Evolutionary conservation across 1,140 invertebrate genomes (phyloP).

Genomic region (Portunus trituberculatus): DNA sequence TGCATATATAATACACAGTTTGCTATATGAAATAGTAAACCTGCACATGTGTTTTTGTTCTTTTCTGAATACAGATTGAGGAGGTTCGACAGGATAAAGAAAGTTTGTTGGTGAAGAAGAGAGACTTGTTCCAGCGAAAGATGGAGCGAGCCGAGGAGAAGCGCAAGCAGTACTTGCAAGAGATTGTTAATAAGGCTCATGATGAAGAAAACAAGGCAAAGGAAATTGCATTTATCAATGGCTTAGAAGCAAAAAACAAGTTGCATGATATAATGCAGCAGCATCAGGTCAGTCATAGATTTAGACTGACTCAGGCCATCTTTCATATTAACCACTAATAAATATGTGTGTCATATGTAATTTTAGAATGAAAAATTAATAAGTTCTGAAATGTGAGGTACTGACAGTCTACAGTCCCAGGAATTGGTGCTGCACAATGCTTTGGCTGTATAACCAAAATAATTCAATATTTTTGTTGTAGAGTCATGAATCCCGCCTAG

Average conservation of each 20-base stretch:
- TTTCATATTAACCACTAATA: no score
- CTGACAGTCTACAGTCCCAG: no score
- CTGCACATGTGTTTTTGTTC: background rate
- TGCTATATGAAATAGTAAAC: no score
- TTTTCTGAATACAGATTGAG: conserved; percentile 84
- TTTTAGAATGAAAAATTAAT: no score
- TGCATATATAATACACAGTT: no score
- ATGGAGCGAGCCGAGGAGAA: conserved; percentile 95
- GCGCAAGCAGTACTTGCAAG: conserved; percentile 88
- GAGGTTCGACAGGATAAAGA: conserved; percentile 94
- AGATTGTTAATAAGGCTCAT: conserved; percentile 95
- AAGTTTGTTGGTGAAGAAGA: conserved; percentile 91
- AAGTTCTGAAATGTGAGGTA: no score
- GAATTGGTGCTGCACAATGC: no score
- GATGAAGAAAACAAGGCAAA: conserved; percentile 98
- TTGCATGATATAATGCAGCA: conserved; percentile 92
- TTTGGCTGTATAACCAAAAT: no score
- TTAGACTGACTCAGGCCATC: no score
- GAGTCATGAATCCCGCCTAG: conserved; percentile 77
- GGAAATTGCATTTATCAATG: conserved; percentile 99
- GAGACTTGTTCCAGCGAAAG: conserved; percentile 91
- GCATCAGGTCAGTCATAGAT: conserved; percentile 82
- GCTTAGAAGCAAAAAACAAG: conserved; percentile 96
- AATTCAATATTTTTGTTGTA: conserved; percentile 37
- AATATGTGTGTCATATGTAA: no score